A percentile compares a stretch with the other conserved stretches of the same genome.
Evolutionary conservation across 2,797 vertebrate species (phyloP).

Genomic region (Distichodus sexfasciatus): DNA sequence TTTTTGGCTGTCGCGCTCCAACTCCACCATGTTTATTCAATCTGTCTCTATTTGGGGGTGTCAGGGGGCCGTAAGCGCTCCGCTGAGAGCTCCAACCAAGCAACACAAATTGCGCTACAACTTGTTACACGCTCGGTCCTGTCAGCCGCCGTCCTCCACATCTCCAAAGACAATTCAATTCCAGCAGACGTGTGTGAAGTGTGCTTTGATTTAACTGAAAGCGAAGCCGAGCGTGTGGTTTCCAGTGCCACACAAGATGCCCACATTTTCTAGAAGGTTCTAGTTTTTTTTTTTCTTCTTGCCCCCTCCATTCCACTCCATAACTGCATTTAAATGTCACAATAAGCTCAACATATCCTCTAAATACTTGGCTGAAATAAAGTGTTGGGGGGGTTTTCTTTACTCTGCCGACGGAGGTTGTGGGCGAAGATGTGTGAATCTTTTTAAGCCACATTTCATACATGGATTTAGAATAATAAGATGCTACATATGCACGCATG

Average conservation of each 20-base stretch:
- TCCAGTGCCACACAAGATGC: background rate
- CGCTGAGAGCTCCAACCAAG: constrained; percentile 59
- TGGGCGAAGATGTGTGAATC: too few species aligned
- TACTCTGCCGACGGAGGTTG: too few species aligned
- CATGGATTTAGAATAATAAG: too few species aligned
- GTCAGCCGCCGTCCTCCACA: constrained; percentile 55
- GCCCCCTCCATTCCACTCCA: background rate
- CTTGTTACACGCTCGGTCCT: constrained; percentile 50
- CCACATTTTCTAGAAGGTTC: constrained; percentile 1
- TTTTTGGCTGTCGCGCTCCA: constrained; percentile 51
- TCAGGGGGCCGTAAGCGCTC: constrained; percentile 53
- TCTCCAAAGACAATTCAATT: constrained; percentile 55
- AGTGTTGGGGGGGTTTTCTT: too few species aligned
- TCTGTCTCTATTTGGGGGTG: constrained; percentile 70
- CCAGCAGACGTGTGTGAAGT: constrained; percentile 45
- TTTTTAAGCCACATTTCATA: too few species aligned
- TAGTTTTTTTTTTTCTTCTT: background rate
- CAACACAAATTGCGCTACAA: constrained; percentile 52
- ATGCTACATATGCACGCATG: too few species aligned
- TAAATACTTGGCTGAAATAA: too few species aligned
- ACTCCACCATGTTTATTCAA: constrained; percentile 64
- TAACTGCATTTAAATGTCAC: background rate
- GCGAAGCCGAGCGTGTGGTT: constrained; percentile 19
- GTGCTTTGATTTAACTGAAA: constrained; percentile 39
- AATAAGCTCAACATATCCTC: background rate